Evolutionary conservation across 1,140 invertebrate genomes (phyloP).

Genomic region (Bombus huntii): DNA sequence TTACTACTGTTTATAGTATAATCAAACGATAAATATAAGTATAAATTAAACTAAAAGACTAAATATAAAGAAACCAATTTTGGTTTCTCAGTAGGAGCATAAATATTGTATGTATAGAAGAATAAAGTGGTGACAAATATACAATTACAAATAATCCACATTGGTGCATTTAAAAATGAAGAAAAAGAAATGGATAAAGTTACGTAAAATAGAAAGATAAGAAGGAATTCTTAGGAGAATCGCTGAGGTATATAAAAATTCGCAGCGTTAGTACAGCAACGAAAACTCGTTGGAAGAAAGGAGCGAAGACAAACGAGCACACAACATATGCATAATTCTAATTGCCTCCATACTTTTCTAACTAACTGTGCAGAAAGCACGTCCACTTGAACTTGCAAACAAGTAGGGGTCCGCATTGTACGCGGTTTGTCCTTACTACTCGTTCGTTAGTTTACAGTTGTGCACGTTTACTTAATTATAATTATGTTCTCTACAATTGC

Average conservation of each 20-base stretch:
- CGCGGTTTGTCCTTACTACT: neutral
- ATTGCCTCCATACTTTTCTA: slow-evolving; percentile 42
- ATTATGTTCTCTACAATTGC: slow-evolving; percentile 17
- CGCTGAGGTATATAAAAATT: too few species aligned
- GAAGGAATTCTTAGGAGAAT: neutral
- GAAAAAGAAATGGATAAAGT: neutral
- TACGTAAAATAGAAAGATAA: neutral
- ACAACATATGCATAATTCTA: slow-evolving; percentile 29
- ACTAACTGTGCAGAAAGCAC: slow-evolving; percentile 21
- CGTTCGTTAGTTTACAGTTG: slow-evolving; percentile 24
- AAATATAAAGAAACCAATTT: too few species aligned
- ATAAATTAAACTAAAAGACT: too few species aligned
- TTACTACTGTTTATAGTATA: too few species aligned
- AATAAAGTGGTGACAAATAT: too few species aligned
- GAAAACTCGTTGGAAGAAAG: neutral
- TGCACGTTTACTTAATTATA: slow-evolving; percentile 38
- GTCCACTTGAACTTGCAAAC: slow-evolving; percentile 44
- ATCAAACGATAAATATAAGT: too few species aligned
- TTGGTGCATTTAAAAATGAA: neutral
- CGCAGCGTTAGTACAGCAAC: neutral
- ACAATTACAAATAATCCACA: too few species aligned
- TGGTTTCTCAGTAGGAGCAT: neutral
- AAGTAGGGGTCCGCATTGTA: neutral
- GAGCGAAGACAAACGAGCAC: neutral
- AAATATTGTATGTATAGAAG: neutral